These are phyloP conservation scores for Caenorhabditis sp. DNA, from an alignment of 2,888 invertebrate genomes.

Conservation along the genomic window DNA sequence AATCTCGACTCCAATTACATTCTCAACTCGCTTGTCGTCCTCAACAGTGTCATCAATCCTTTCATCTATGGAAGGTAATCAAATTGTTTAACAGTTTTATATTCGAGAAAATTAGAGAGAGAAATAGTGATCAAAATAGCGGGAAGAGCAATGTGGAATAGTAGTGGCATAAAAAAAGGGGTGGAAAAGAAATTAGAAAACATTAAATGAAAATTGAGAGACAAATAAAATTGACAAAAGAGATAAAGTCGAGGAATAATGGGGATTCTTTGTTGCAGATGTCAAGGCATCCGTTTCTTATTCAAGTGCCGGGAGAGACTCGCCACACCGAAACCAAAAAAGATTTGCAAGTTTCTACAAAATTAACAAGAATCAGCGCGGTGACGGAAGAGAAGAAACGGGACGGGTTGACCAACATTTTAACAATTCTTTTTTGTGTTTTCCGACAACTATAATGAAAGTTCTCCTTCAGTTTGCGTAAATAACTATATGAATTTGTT, in stretches of 20 bases:
- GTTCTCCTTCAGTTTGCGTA: background rate
- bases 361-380: slow-evolving; percentile 15
- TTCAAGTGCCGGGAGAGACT: slow-evolving; percentile 54
- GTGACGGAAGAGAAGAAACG: background rate
- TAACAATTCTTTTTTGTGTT: too few species aligned
- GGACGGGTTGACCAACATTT: background rate
- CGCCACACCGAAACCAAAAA: slow-evolving; percentile 47
- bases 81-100: background rate
- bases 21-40: slow-evolving; percentile 66
- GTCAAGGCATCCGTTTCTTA: slow-evolving; percentile 63
- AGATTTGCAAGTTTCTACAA: slow-evolving; percentile 48
- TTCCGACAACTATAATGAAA: too few species aligned
- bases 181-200: too few species aligned
- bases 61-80: slow-evolving; percentile 72
- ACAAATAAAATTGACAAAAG: too few species aligned
- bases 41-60: slow-evolving; percentile 73
- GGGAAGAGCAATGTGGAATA: too few species aligned
- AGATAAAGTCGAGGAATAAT: too few species aligned
- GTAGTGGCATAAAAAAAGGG: too few species aligned
- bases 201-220: too few species aligned
- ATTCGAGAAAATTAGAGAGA: too few species aligned
- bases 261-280: slow-evolving; percentile 57
- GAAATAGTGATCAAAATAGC: too few species aligned
- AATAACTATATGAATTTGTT: background rate
- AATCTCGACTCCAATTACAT: slow-evolving; percentile 67